These are phyloP conservation scores for Kryptolebias ocellatus DNA, from an alignment of 2,797 vertebrate genomes.

Conservation along the genomic window DNA sequence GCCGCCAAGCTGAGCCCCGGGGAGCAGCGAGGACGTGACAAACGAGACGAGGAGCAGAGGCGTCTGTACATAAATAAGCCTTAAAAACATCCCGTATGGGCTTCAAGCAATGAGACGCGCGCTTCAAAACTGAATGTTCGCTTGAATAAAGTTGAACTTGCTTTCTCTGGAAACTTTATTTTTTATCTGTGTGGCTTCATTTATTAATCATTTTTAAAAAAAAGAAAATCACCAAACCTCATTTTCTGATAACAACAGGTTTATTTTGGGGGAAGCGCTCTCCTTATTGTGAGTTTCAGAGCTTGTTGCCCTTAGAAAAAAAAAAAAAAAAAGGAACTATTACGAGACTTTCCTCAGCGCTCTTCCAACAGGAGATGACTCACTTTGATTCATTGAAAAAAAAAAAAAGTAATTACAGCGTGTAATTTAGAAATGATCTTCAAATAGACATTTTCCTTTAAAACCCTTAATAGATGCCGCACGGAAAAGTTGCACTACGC, in stretches of 20 bases:
- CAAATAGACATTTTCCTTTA: too few species aligned
- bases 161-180: background rate
- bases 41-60: too few species aligned
- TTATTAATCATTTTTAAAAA: background rate
- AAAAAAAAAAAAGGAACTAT: background rate
- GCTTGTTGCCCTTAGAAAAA: too few species aligned
- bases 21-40: background rate
- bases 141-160: conserved; percentile 31
- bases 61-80: conserved; percentile 24
- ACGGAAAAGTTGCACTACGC: too few species aligned
- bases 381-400: background rate
- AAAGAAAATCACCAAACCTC: conserved; percentile 1
- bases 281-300: too few species aligned
- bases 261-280: conserved; percentile 2
- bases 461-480: too few species aligned
- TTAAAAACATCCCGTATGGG: background rate
- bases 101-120: background rate
- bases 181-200: too few species aligned
- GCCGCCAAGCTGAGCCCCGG: conserved; percentile 34
- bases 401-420: too few species aligned
- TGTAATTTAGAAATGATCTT: background rate
- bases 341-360: background rate
- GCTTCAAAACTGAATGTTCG: background rate
- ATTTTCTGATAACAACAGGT: background rate
- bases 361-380: background rate